Percentiles rank a stretch among this genome's conserved stretches.
phyloP scores from a whole-genome alignment of 2,113 vertebrate species.

The Semicossyphus pulcher region DNA sequence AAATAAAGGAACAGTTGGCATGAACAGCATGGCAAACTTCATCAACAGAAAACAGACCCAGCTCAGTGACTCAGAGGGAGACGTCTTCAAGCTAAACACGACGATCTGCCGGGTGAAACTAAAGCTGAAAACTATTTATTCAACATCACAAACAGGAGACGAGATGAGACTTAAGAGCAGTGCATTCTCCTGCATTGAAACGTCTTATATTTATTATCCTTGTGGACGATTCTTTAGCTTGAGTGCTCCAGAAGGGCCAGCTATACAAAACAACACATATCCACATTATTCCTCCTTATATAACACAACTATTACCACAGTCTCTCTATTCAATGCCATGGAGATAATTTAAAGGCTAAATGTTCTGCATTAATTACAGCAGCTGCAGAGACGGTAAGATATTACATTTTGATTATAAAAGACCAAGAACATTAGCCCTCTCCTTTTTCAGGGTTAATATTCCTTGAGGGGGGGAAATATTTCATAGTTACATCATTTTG shows the following conservation, averaged over 20 bases:
- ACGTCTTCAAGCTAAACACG: neutral
- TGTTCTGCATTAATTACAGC: constrained; percentile 9
- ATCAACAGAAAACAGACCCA: neutral
- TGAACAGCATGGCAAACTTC: neutral
- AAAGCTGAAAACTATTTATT: neutral
- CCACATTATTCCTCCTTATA: neutral
- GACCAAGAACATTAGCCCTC: neutral
- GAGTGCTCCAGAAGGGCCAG: neutral
- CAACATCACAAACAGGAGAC: neutral
- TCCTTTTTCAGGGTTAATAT: neutral
- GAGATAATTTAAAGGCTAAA: neutral
- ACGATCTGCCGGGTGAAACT: neutral
- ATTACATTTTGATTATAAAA: constrained; percentile 13
- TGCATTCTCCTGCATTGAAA: too few species aligned
- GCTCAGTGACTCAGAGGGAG: neutral
- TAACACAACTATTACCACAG: neutral
- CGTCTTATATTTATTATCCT: too few species aligned
- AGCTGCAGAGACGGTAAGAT: neutral
- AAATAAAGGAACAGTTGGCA: neutral
- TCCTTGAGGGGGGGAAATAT: neutral
- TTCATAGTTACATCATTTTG: constrained; percentile 7
- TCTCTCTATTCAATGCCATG: neutral
- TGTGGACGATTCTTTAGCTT: neutral
- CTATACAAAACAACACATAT: constrained; percentile 17
- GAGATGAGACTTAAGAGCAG: neutral